These are phyloP conservation scores for Drosophila phalerata DNA, from an alignment of 2,888 invertebrate species.

Conservation along the genomic window DNA sequence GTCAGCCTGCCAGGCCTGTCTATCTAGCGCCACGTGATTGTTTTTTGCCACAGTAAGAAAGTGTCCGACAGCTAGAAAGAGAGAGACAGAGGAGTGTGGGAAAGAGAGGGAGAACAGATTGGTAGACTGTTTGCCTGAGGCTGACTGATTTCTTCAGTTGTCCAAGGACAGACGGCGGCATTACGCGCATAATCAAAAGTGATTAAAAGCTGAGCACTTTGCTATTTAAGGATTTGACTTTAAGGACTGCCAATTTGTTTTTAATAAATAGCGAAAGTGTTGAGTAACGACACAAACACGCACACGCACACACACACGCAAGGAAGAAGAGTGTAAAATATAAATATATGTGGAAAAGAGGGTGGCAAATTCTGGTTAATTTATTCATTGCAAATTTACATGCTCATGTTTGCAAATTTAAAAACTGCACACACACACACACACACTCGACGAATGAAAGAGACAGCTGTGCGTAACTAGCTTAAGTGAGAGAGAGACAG, in stretches of 20 bases:
- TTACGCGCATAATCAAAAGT: conserved; percentile 68
- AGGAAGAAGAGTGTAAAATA: too few relatives aligned
- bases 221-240: conserved; percentile 37
- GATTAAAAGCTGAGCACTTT: conserved; percentile 67
- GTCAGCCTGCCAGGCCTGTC: conserved; percentile 78
- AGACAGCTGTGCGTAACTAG: conserved; percentile 27
- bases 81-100: too few relatives aligned
- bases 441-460: conserved; percentile 15
- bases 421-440: conserved; percentile 66
- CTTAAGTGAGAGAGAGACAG: conserved; percentile 18
- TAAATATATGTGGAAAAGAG: too few relatives aligned
- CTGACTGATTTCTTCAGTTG: conserved; percentile 60
- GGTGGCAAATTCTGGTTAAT: conserved; percentile 61
- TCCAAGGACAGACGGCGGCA: conserved; percentile 54
- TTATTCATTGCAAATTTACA: conserved; percentile 80
- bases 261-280: conserved; percentile 78
- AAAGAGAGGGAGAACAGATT: conserved; percentile 6
- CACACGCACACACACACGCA: conserved; percentile 9
- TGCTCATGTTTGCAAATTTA: conserved; percentile 80
- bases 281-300: conserved; percentile 50
- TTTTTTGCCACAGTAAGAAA: conserved; percentile 59
- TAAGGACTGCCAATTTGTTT: conserved; percentile 70
- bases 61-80: conserved; percentile 8
- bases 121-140: conserved; percentile 46
- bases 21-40: conserved; percentile 76